A percentile compares a stretch with the other conserved stretches of the same genome.
These are phyloP conservation scores for Elephas maximus DNA, from an alignment of 2,113 vertebrate species.

Conservation along the genomic window DNA sequence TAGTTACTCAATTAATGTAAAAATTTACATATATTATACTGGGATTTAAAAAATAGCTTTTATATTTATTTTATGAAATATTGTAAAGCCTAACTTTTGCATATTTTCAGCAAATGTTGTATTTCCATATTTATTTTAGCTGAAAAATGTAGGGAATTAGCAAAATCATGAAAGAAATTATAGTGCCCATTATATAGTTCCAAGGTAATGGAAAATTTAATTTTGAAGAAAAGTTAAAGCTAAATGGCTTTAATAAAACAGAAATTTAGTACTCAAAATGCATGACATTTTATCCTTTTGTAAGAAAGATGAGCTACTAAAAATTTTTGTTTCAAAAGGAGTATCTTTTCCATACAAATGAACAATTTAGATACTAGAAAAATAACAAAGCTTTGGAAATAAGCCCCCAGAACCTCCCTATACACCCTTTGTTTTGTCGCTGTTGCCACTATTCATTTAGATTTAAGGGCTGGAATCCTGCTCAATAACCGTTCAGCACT, in stretches of 20 bases:
- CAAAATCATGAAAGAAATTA: neutral
- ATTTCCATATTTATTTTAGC: neutral
- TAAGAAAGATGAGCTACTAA: neutral
- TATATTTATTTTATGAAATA: neutral
- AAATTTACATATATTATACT: neutral
- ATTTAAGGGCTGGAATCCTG: neutral
- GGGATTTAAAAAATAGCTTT: neutral
- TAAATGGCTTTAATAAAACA: constrained; percentile 44
- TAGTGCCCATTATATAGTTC: neutral
- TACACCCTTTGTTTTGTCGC: constrained; percentile 29
- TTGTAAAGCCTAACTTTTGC: neutral
- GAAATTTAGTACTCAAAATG: constrained; percentile 33
- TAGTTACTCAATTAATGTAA: neutral
- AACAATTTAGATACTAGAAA: neutral
- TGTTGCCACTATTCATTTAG: neutral
- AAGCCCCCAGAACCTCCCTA: neutral
- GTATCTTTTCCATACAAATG: neutral
- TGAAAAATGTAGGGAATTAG: neutral
- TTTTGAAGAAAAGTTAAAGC: constrained; percentile 39
- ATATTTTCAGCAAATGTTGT: neutral
- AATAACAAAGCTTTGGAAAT: constrained; percentile 17
- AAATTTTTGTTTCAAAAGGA: constrained; percentile 51
- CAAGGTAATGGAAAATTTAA: neutral
- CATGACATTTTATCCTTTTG: constrained; percentile 9
- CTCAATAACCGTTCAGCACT: neutral